These are phyloP conservation scores for Apaloderma vittatum DNA, from an alignment of 2,113 vertebrate species.

Conservation along the genomic window DNA sequence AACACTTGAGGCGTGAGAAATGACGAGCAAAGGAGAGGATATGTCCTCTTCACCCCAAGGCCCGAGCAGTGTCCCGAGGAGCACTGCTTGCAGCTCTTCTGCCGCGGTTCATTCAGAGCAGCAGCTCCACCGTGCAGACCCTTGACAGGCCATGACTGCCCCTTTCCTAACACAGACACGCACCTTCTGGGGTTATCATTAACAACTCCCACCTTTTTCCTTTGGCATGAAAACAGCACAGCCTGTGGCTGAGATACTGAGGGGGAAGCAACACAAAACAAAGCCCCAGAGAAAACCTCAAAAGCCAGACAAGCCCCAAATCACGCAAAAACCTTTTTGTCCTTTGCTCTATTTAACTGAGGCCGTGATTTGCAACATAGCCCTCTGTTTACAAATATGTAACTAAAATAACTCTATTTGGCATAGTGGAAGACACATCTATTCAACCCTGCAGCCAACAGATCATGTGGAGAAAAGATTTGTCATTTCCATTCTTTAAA, in stretches of 20 bases:
- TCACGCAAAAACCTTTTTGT: neutral
- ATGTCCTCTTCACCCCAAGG: neutral
- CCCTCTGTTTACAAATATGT: neutral
- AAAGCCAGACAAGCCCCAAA: neutral
- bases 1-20: neutral
- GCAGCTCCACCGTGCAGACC: neutral
- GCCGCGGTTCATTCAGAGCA: neutral
- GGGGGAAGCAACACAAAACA: neutral
- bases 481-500: neutral
- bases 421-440: neutral
- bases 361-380: neutral
- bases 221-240: neutral
- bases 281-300: accelerated
- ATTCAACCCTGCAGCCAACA: neutral
- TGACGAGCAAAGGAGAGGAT: neutral
- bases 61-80: neutral
- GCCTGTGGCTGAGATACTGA: neutral
- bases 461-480: neutral
- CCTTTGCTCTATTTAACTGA: neutral
- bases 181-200: neutral
- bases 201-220: neutral
- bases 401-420: neutral
- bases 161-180: accelerated
- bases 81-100: neutral
- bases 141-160: neutral